These are phyloP conservation scores for Chironomus tepperi DNA, from an alignment of 1,140 invertebrate species.

Conservation along the genomic window DNA sequence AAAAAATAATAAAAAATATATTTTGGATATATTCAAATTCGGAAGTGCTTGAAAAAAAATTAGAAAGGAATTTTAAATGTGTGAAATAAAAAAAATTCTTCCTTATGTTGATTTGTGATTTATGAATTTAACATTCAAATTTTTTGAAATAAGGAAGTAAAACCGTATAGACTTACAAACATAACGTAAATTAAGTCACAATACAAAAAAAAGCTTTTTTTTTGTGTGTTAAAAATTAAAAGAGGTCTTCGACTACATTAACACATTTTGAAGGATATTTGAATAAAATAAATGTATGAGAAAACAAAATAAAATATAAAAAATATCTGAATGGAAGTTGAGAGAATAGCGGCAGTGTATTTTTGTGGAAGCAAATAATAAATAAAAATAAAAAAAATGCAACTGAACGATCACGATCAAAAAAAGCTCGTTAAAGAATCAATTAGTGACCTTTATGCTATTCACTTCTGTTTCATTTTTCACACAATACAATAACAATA, in stretches of 20 bases:
- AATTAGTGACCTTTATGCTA: slow-evolving; percentile 22
- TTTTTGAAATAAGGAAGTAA: slow-evolving; percentile 20
- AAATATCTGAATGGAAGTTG: neutral
- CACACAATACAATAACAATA: neutral
- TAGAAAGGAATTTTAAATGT: too few relatives aligned
- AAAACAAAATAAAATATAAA: neutral
- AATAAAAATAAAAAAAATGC: neutral
- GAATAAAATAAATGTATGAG: neutral
- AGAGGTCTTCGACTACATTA: neutral
- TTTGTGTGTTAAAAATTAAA: too few relatives aligned
- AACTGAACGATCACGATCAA: neutral
- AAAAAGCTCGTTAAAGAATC: slow-evolving; percentile 1
- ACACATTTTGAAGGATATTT: slow-evolving; percentile 20
- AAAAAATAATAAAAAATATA: too few relatives aligned
- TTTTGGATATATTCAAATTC: too few relatives aligned
- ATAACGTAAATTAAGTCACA: too few relatives aligned
- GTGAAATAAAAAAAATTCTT: neutral
- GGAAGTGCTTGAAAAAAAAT: neutral
- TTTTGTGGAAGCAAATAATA: too few relatives aligned
- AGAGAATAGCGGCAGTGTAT: neutral
- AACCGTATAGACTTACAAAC: too few relatives aligned
- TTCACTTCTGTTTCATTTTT: neutral
- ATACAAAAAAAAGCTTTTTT: too few relatives aligned
- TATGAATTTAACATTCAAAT: slow-evolving; percentile 21
- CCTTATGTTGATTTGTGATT: slow-evolving; percentile 12